Base-by-base conservation (phyloP, 2,113 vertebrate species). In the Epinephelus moara region DNA sequence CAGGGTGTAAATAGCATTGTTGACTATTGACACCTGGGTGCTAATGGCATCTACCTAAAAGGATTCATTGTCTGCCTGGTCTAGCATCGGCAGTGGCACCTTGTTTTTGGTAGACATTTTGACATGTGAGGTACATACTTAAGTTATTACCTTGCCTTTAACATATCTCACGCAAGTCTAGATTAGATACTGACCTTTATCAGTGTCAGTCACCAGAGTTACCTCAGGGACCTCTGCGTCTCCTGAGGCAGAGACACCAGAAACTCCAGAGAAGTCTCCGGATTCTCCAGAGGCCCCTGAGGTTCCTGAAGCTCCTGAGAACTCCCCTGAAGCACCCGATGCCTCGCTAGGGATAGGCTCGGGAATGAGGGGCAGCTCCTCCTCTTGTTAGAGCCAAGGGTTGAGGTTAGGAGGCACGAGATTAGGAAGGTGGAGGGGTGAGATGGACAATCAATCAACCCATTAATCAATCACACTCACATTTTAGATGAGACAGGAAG, bases 351-450 rank as follows among this genome's bases (percentile, higher is more conserved):
- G 89, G 55, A 21, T 71, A 63, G 47, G 84, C 70, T 84, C 90
- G 23, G 77, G 50, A 66, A 70, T 89, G 75, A 89, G 72, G 68
- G 82, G 69, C 82, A 92, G 71, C 91, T 94, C 92, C 84, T 95
- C 94, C 90, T 90, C 95, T 96, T 96, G 93, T 95, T 94, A 93
- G 86, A 93, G 93, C 89, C 93, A 94, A 93, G 80, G 85, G 75
- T 92, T 78, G 71, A 70, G 74, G 83, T 92, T 92, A 94, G 91
- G 78, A 89, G 85, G 87, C 57, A 85, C 21, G 68, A 85, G 25
- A 83, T 93, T 93, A 88, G 84, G 75, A 74, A 37, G 52, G 62
- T 63, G 69, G 33, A 81, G 62, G 77, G 72, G 70, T 84, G 72
- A 88, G 67, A 86, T 37, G 66, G 81, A 91, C 59, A 91, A 63